phyloP scores from a whole-genome alignment of 2,797 vertebrate genomes.

The Esox masquinongy region DNA sequence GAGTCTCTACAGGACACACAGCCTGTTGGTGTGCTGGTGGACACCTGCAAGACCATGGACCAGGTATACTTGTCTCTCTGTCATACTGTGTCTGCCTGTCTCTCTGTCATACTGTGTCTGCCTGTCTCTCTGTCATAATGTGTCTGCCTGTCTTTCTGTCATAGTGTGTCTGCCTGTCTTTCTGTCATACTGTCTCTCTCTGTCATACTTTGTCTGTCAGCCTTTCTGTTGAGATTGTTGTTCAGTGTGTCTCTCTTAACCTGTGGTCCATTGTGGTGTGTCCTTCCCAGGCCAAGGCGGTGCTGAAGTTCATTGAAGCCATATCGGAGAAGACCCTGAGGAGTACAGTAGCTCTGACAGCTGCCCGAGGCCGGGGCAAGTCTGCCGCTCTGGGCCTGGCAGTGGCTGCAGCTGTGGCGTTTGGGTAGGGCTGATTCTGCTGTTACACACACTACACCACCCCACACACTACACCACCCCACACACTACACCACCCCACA shows the following conservation, averaged over 20 bases:
- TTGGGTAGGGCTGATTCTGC: constrained; percentile 79
- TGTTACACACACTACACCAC: not conserved
- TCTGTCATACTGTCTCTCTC: constrained; percentile 41
- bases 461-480: too few relatives aligned
- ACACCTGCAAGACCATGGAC: constrained; percentile 91
- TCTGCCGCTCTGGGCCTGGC: constrained; percentile 95
- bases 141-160: constrained; percentile 55
- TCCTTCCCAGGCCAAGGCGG: constrained; percentile 83
- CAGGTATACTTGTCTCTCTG: constrained; percentile 76
- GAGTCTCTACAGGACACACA: constrained; percentile 93
- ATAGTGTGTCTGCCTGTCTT: not conserved
- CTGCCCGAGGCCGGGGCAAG: constrained; percentile 93
- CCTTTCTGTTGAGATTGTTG: not conserved
- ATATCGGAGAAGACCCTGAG: constrained; percentile 96
- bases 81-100: not conserved
- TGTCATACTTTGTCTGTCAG: not conserved
- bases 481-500: not conserved
- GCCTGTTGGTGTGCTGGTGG: constrained; percentile 93
- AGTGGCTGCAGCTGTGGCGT: constrained; percentile 91
- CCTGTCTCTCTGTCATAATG: constrained; percentile 75
- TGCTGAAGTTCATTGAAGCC: constrained; percentile 95
- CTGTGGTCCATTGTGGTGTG: constrained; percentile 3
- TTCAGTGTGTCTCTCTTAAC: too few relatives aligned
- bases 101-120: not conserved
- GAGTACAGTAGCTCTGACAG: constrained; percentile 92